These are phyloP conservation scores for Corythornis leucogaster DNA, from an alignment of 2,797 vertebrate genomes.

Conservation along the genomic window DNA sequence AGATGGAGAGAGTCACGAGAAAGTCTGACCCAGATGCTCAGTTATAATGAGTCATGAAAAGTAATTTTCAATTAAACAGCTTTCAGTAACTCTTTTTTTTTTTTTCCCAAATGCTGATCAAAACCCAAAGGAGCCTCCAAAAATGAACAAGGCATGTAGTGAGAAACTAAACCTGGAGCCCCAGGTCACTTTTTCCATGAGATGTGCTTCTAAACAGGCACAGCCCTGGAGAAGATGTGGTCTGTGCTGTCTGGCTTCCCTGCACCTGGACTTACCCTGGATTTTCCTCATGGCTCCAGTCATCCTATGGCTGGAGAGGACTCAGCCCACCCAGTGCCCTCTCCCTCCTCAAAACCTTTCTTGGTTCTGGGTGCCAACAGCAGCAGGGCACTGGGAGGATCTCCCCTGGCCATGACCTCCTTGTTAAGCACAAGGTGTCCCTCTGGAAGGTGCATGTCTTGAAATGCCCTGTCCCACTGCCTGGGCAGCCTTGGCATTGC, in stretches of 20 bases:
- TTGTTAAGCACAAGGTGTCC: background rate
- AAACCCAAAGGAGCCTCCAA: background rate
- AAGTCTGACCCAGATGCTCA: background rate
- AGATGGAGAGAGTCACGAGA: accelerated
- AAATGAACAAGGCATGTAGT: background rate
- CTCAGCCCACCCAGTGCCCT: background rate
- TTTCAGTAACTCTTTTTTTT: background rate
- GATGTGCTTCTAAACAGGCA: background rate
- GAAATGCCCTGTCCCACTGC: background rate
- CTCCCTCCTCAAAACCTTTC: background rate
- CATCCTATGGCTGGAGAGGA: background rate
- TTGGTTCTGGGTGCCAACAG: background rate
- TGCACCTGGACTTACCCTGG: background rate
- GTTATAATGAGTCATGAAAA: accelerated
- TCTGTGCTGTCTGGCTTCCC: background rate
- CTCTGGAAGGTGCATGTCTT: background rate
- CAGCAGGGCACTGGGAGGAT: background rate
- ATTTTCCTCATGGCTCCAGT: background rate
- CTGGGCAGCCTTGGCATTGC: background rate
- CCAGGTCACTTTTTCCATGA: background rate
- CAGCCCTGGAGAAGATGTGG: background rate
- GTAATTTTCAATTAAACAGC: background rate
- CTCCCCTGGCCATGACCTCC: background rate
- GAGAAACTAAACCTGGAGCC: background rate
- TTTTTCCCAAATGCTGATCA: background rate